These are phyloP conservation scores for Acanthiza pusilla DNA, from an alignment of 2,797 vertebrate species.

Conservation along the genomic window DNA sequence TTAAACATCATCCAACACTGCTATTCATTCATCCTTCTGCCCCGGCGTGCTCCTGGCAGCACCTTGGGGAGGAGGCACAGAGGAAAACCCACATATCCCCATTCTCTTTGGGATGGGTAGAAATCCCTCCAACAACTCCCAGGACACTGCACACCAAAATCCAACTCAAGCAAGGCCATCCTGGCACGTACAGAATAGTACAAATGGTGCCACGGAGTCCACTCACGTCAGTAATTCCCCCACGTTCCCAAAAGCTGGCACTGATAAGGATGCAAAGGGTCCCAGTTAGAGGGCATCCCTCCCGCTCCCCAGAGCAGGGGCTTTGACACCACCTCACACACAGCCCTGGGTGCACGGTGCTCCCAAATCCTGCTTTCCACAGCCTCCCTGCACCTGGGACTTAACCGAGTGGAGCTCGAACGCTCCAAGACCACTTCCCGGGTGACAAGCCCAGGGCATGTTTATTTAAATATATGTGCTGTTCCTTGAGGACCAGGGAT, in stretches of 20 bases:
- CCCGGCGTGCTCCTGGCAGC: not conserved
- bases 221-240: not conserved
- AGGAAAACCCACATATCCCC: not conserved
- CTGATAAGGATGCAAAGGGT: not conserved
- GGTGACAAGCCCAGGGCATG: not conserved
- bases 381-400: not conserved
- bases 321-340: not conserved
- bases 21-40: constrained; percentile 3
- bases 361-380: not conserved
- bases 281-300: too few relatives aligned
- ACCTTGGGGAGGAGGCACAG: not conserved
- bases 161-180: not conserved
- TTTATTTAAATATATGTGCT: not conserved
- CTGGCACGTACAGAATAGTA: rapidly evolving
- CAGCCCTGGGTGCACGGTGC: rapidly evolving
- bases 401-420: not conserved
- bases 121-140: not conserved
- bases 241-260: not conserved
- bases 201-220: not conserved
- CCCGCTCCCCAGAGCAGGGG: not conserved
- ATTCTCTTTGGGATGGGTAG: not conserved
- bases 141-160: not conserved
- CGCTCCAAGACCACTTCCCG: not conserved
- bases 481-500: constrained; percentile 19
- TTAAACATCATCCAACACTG: not conserved